Evolutionary conservation across 2,113 vertebrate genomes (phyloP).

Genomic region (Vombatus ursinus): DNA sequence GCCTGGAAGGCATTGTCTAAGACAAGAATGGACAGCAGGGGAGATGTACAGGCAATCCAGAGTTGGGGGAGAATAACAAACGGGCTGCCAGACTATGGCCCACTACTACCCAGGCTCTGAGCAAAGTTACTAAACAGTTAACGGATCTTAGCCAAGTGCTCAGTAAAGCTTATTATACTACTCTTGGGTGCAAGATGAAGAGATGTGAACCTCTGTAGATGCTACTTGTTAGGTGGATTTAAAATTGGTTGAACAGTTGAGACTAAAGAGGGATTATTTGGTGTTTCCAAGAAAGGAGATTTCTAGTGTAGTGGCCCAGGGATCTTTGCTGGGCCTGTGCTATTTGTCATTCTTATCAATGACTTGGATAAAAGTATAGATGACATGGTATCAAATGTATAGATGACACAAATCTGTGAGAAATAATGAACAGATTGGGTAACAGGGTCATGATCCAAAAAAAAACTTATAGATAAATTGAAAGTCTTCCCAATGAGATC

Average conservation of each 20-base stretch:
- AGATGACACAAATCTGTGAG: neutral
- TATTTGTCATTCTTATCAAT: neutral
- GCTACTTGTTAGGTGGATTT: no score
- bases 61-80: neutral
- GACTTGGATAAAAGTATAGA: no score
- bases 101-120: no score
- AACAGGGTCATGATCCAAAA: neutral
- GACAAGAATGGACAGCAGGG: neutral
- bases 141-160: no score
- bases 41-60: neutral
- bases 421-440: neutral
- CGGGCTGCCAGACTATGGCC: neutral
- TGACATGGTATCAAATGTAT: neutral
- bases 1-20: neutral
- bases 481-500: neutral
- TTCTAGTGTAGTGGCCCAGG: neutral
- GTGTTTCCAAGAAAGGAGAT: neutral
- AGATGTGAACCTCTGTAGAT: no score
- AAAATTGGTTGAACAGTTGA: no score
- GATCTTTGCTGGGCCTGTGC: neutral
- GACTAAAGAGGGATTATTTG: no score
- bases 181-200: no score
- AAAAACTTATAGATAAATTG: neutral
- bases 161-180: no score
- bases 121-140: no score